Base-by-base conservation (phyloP, 1,140 invertebrate species). In the Drosophila melanica region DNA sequence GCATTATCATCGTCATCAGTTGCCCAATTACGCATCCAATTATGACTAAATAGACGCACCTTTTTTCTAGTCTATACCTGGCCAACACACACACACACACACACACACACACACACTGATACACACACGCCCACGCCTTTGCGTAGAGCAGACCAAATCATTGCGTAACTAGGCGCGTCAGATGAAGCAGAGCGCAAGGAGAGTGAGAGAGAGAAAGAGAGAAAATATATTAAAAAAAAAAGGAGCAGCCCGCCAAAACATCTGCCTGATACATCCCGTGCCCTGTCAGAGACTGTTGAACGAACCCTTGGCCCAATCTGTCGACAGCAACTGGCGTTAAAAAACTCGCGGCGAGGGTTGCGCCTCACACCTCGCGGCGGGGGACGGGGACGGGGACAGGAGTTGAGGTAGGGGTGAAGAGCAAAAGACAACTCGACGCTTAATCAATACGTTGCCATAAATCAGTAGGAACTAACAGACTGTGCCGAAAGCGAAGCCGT, bases 401-500 rank as follows among this genome's bases (percentile, higher is more conserved):
- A 14, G 27, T 1, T 1, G 5, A 11, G 4, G 47, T 2, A 27
- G 42, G 14, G 10, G 12, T 8, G 14, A 16, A 23, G 18, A 33
- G 47, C 4, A 41, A 11, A 20, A 58, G 42, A 45, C 45, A 37
- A 60, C 53, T 50, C 51, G 59, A 42, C 51, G 59, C 67, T 64
- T 71, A 75, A 75, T 75, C 73, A 75, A 75, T 75, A 75, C 73
- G n/a, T 41, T 64, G 35, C 60, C 73, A 75, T 75, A 75, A 75
- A 75, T 75, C 73, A 75, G 73, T 71, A 71, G 73, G 45, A 27
- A 27, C 68, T 42, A 65, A 71, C 71, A 45, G 69, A 58, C 45
- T 66, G 62, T 39, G 48, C 64, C 63, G 64, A 51, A 55, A 48
- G 35, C 50, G 66, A 39, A 8, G 50, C 2, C 50, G 33, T 16